Base-by-base conservation (phyloP, 2,888 invertebrate species). In the Drosophila neonasuta region DNA sequence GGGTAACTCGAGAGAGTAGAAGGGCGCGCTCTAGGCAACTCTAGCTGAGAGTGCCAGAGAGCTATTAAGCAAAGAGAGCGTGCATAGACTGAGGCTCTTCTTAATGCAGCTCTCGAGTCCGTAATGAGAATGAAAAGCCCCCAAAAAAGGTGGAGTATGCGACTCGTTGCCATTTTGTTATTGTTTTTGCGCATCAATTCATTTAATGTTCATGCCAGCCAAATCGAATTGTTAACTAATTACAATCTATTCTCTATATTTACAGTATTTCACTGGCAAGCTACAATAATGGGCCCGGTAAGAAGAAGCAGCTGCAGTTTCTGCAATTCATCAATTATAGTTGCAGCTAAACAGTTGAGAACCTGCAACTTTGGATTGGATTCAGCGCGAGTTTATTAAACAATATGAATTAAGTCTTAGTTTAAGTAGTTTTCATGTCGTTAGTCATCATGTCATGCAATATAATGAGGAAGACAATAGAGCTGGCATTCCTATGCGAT, bases 231-330 rank as follows among this genome's bases (percentile, higher is more conserved):
- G 44, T 59, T 59, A 66, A 39, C 49, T 68, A 69, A 77, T 52
- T 60, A 70, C 36, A 36, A 76, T 80, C 70, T 76, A 41, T 64
- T 85, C 74, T 85, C 17, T 88, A 90, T 90, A 80, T 92, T 95
- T 96, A 88, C 94, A 98, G 98, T 99, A 93, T 99, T 99, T 94
- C 99, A 99, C 92, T 99, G 99, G 99, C 99, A 99, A 94, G 99
- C 99, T 92, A 99, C 99, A 93, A 99, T 99, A 92, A 98, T 99
- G 98, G 99, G 99, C 93, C 99, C 99, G 90, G 90, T 90, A 90
- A 90, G 90, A 73, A 54, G 65, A 4, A 20, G 51, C 49, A 55
- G n/a, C 48, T 52, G 45, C 44, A 15, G 13, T 41, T 13, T 56
- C 20, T 42, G 15, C 48, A 71, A 57, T 51, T 36, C 8, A 36